phyloP scores from a whole-genome alignment of 1,140 invertebrate genomes.

The Hyposmocoma kahamanoa region DNA sequence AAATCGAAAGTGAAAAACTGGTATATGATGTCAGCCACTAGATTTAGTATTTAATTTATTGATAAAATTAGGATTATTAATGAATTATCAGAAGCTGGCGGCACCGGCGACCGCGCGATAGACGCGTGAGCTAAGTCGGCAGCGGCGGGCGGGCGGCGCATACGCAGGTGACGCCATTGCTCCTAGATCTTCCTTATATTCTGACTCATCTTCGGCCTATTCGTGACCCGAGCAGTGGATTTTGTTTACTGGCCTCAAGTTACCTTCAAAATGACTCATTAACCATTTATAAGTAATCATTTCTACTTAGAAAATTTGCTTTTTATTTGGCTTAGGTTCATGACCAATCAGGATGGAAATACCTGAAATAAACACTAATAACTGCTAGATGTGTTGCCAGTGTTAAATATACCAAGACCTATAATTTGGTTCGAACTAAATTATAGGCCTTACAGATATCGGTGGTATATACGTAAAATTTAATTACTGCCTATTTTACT shows the following conservation, averaged over 20 bases:
- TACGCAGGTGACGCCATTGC: slow-evolving; percentile 52
- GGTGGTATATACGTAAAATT: too few relatives aligned
- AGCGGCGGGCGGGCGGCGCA: slow-evolving; percentile 4
- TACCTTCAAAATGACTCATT: slow-evolving; percentile 47
- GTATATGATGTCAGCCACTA: slow-evolving; percentile 8
- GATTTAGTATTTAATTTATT: slow-evolving; percentile 10
- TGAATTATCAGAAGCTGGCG: slow-evolving; percentile 18
- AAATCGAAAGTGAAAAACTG: slow-evolving; percentile 27
- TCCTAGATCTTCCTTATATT: slow-evolving; percentile 59
- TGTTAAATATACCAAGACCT: too few relatives aligned
- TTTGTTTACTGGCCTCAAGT: slow-evolving; percentile 51
- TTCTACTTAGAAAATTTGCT: slow-evolving; percentile 32
- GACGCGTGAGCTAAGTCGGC: slow-evolving; percentile 19
- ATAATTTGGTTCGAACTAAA: too few relatives aligned
- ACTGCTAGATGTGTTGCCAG: too few relatives aligned
- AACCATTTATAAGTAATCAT: slow-evolving; percentile 36
- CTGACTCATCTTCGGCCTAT: slow-evolving; percentile 47
- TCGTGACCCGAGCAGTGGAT: slow-evolving; percentile 59
- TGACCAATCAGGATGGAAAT: too few relatives aligned
- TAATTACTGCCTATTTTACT: too few relatives aligned
- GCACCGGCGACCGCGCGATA: slow-evolving; percentile 6
- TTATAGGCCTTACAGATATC: too few relatives aligned
- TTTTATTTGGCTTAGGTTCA: too few relatives aligned
- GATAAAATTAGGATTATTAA: slow-evolving; percentile 18
- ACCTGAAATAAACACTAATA: too few relatives aligned